Evolutionary conservation across 2,113 vertebrate species (phyloP).

Genomic region (Ammospiza nelsoni): DNA sequence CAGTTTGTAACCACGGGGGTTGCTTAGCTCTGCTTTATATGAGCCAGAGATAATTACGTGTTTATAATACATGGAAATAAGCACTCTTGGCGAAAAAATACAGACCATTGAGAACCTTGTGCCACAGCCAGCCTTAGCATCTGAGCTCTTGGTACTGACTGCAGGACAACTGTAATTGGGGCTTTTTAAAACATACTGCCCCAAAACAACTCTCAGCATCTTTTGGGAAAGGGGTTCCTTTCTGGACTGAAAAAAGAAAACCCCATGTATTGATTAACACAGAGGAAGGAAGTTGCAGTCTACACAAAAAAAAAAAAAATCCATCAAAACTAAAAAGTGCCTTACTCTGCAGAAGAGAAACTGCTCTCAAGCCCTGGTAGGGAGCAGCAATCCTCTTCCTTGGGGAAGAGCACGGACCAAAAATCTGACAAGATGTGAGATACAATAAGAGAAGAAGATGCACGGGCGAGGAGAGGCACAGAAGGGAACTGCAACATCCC

Average conservation of each 20-base stretch:
- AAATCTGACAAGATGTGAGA: neutral
- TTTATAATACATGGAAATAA: neutral
- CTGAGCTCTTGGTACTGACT: neutral
- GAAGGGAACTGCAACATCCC: neutral
- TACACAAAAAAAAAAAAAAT: neutral
- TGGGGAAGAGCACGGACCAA: neutral
- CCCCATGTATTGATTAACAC: neutral
- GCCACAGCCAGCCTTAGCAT: neutral
- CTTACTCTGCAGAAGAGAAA: neutral
- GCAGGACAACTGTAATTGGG: neutral
- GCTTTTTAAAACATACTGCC: neutral
- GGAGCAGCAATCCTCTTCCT: neutral
- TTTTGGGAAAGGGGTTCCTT: neutral
- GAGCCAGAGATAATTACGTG: neutral
- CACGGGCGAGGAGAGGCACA: accelerated
- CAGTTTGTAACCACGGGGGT: neutral
- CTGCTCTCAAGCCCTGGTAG: neutral
- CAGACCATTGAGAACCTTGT: neutral
- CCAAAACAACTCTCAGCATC: neutral
- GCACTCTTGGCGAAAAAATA: neutral
- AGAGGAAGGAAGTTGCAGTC: neutral
- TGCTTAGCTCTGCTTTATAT: constrained; percentile 4
- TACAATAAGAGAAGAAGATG: neutral
- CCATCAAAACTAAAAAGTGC: neutral
- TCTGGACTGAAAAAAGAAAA: neutral